A percentile compares a stretch with the other conserved stretches of the same genome.
Conservation (phyloP, 2,797 vertebrate species). For the Tragopan temminckii region DNA sequence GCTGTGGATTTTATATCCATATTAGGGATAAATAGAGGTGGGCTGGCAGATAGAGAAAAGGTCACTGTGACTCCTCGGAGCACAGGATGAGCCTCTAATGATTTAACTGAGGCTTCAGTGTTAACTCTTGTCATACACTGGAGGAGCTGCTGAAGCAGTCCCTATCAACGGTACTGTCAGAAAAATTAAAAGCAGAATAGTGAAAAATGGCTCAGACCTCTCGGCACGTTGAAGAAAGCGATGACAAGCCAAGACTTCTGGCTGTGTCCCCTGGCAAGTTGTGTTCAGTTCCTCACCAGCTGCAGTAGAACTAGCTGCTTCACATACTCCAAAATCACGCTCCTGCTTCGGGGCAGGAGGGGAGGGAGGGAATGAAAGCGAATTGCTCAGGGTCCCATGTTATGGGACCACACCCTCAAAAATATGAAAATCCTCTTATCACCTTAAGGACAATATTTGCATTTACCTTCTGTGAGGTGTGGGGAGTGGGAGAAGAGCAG, state of each 20-base stretch:
- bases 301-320: neutral
- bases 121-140: conserved; percentile 25
- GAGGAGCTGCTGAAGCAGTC: neutral
- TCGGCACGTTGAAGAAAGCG: neutral
- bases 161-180: neutral
- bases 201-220: neutral
- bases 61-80: conserved; percentile 59
- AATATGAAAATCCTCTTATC: neutral
- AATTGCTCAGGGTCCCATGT: neutral
- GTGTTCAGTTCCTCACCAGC: neutral
- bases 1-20: conserved; percentile 55
- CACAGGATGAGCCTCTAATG: neutral
- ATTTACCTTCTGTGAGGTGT: neutral
- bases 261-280: neutral
- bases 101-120: neutral
- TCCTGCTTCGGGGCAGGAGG: neutral
- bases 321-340: neutral
- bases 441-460: neutral
- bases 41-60: conserved; percentile 53
- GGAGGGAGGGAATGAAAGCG: neutral
- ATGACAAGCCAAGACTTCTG: neutral
- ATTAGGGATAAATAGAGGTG: conserved; percentile 71
- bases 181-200: neutral
- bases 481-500: neutral
- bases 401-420: neutral